phyloP scores from a whole-genome alignment of 2,797 vertebrate genomes.

The Cuculus canorus region DNA sequence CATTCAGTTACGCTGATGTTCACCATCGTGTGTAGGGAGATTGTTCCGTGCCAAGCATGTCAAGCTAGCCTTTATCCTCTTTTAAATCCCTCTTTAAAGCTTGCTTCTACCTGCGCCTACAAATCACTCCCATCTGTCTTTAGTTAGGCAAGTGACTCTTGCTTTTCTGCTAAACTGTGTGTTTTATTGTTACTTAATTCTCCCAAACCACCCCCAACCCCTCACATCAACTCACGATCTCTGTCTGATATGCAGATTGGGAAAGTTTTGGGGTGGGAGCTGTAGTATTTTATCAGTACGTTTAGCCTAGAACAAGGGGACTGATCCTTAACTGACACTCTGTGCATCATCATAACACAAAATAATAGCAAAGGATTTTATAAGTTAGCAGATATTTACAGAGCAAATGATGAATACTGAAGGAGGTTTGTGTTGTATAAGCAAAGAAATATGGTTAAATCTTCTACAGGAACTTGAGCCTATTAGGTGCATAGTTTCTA shows the following conservation, averaged over 20 bases:
- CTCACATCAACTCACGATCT: neutral
- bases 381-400: neutral
- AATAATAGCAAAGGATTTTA: neutral
- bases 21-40: neutral
- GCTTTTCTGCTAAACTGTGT: conserved; percentile 49
- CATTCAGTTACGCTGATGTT: neutral
- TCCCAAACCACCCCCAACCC: neutral
- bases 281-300: neutral
- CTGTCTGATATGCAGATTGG: neutral
- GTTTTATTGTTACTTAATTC: conserved; percentile 46
- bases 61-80: conserved; percentile 14
- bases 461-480: conserved; percentile 19
- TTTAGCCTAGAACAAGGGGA: neutral
- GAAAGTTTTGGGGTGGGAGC: neutral
- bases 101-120: conserved; percentile 34
- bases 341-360: neutral
- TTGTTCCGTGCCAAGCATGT: neutral
- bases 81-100: conserved; percentile 24
- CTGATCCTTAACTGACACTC: neutral
- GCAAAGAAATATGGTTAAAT: conserved; percentile 27
- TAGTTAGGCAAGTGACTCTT: conserved; percentile 40
- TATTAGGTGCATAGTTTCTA: conserved; percentile 7
- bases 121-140: conserved; percentile 40
- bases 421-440: neutral
- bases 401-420: conserved; percentile 14